Conservation (phyloP, 2,797 vertebrate species). For the Falco peregrinus region DNA sequence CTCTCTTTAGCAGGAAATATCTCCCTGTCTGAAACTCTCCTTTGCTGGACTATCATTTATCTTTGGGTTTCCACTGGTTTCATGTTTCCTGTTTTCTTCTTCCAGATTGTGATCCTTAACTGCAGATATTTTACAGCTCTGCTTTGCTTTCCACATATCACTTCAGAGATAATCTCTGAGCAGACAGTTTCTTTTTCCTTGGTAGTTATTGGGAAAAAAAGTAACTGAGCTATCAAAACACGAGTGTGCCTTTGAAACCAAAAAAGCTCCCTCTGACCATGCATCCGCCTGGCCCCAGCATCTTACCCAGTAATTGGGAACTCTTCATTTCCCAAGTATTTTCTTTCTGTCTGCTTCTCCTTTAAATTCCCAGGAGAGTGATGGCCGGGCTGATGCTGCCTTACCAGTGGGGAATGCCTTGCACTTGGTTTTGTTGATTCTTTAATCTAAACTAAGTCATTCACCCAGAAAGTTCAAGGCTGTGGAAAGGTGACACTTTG, state of each 20-base stretch:
- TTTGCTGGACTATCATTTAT: conserved; percentile 29
- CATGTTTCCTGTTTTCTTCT: conserved; percentile 66
- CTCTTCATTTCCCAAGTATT: neutral
- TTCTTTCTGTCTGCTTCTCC: neutral
- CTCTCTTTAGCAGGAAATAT: conserved; percentile 35
- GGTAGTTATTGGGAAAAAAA: neutral
- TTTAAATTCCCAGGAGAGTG: conserved; percentile 19
- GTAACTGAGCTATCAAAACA: conserved; percentile 23
- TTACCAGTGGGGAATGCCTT: conserved; percentile 24
- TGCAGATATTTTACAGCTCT: conserved; percentile 62
- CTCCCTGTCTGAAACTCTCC: conserved; percentile 22
- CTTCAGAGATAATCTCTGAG: conserved; percentile 61
- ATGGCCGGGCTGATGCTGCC: neutral
- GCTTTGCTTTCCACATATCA: conserved; percentile 64
- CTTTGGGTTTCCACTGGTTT: conserved; percentile 47
- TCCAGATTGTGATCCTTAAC: conserved; percentile 56
- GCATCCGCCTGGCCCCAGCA: neutral
- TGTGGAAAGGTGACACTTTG: conserved; percentile 16
- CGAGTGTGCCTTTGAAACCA: neutral
- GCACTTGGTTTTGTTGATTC: conserved; percentile 43
- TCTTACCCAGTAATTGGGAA: neutral
- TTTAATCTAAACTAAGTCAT: conserved; percentile 62
- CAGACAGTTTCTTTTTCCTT: conserved; percentile 54
- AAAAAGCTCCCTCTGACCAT: neutral
- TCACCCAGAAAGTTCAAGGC: conserved; percentile 49